Conservation (phyloP, 2,113 vertebrate species). For the Sakesphorus luctuosus region DNA sequence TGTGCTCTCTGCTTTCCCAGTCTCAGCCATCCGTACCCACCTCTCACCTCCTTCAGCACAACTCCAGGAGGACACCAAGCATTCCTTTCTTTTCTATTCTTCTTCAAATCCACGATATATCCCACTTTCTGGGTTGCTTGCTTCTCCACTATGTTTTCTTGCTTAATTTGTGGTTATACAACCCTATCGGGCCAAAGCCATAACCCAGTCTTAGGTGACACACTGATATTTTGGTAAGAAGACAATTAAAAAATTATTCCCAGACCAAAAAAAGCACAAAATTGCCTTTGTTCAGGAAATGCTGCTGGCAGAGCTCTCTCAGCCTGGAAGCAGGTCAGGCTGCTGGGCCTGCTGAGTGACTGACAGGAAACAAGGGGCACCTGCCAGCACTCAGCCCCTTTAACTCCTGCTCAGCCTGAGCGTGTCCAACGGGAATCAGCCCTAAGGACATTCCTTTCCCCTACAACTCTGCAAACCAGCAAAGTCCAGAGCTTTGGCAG, state of each 20-base stretch:
- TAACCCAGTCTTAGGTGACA: neutral
- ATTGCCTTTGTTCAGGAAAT: rapidly evolving
- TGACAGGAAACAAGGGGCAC: neutral
- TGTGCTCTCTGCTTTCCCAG: neutral
- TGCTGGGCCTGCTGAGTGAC: neutral
- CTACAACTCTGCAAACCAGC: neutral
- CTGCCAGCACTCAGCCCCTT: neutral
- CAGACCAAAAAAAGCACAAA: neutral
- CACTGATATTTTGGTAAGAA: neutral
- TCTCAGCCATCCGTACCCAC: neutral
- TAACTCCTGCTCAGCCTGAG: neutral
- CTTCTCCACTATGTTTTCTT: neutral
- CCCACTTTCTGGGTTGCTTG: neutral
- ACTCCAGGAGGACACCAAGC: rapidly evolving
- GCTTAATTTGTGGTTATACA: neutral
- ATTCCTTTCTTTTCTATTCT: neutral
- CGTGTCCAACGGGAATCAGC: neutral
- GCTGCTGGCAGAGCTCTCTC: rapidly evolving
- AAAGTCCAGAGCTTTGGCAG: neutral
- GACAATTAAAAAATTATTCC: rapidly evolving
- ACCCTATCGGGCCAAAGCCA: neutral
- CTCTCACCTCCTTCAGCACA: rapidly evolving
- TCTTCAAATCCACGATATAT: rapidly evolving
- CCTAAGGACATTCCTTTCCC: neutral
- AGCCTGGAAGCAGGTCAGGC: neutral